phyloP scores from a whole-genome alignment of 2,888 invertebrate species.

The Holacanthella duospinosa region DNA sequence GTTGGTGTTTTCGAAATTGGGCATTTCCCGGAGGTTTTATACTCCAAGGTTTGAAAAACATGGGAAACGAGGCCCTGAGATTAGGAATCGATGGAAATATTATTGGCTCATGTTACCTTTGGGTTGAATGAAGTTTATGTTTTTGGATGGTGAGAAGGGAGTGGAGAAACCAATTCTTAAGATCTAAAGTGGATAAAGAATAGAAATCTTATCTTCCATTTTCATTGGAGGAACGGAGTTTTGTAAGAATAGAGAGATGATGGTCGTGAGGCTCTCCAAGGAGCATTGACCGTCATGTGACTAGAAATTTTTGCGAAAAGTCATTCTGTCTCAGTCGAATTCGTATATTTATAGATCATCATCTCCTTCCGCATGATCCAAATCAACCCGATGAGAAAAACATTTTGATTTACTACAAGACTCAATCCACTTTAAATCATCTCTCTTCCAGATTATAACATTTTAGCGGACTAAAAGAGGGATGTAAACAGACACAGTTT shows the following conservation, averaged over 20 bases:
- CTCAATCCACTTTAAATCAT: too few species aligned
- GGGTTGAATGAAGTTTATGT: background rate
- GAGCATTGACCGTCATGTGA: slow-evolving; percentile 10
- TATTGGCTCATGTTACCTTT: background rate
- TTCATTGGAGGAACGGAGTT: background rate
- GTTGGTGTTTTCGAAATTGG: background rate
- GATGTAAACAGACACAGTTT: background rate
- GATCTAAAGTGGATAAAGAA: background rate
- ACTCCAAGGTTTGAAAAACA: background rate
- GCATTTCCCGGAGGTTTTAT: background rate
- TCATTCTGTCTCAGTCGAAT: background rate
- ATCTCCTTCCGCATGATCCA: background rate
- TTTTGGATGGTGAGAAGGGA: background rate
- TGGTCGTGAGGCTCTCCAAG: background rate
- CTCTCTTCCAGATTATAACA: background rate
- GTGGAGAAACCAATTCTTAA: background rate
- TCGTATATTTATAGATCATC: background rate
- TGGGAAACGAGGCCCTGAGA: background rate
- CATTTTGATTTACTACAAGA: background rate
- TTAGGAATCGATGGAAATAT: background rate
- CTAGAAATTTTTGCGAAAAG: background rate
- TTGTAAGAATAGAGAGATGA: background rate
- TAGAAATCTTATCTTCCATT: background rate
- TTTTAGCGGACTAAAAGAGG: background rate
- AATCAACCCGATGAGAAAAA: background rate